Conservation (phyloP, 2,888 invertebrate genomes). For the Leucophenga montana region DNA sequence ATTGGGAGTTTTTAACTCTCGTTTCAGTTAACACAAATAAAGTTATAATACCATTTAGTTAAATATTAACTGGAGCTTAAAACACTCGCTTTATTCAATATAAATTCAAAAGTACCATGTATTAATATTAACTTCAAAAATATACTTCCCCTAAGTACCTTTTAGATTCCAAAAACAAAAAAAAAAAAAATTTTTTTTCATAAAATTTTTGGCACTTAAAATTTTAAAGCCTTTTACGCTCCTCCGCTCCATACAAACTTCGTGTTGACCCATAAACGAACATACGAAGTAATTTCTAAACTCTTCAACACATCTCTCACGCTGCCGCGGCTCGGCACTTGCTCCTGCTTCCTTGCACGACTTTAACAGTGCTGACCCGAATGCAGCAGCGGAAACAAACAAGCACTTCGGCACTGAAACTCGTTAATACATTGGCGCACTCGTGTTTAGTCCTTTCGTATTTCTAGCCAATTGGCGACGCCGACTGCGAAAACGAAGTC, state of each 20-base stretch:
- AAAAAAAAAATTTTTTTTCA: too few species aligned
- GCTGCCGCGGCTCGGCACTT: slow-evolving; percentile 5
- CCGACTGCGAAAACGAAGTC: slow-evolving; percentile 39
- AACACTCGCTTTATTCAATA: too few species aligned
- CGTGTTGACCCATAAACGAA: slow-evolving; percentile 8
- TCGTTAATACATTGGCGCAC: neutral
- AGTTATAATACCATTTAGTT: too few species aligned
- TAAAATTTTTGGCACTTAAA: too few species aligned
- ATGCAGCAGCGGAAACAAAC: slow-evolving; percentile 8
- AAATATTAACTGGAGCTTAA: too few species aligned
- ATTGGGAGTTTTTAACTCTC: too few species aligned
- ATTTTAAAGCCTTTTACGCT: too few species aligned
- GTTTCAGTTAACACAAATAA: too few species aligned
- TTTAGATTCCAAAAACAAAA: too few species aligned
- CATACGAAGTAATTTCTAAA: neutral
- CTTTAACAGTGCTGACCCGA: slow-evolving; percentile 5
- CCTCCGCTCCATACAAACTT: neutral
- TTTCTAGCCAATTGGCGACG: slow-evolving; percentile 38
- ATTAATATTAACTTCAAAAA: too few species aligned
- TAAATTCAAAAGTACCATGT: too few species aligned
- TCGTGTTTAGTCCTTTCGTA: neutral
- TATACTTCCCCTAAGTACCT: too few species aligned
- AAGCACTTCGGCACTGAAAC: slow-evolving; percentile 26
- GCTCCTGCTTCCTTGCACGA: slow-evolving; percentile 29
- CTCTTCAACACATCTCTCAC: slow-evolving; percentile 16